A percentile compares a stretch with the other conserved stretches of the same genome.
These are phyloP conservation scores for Argyrosomus regius DNA, from an alignment of 2,797 vertebrate genomes.

Conservation along the genomic window DNA sequence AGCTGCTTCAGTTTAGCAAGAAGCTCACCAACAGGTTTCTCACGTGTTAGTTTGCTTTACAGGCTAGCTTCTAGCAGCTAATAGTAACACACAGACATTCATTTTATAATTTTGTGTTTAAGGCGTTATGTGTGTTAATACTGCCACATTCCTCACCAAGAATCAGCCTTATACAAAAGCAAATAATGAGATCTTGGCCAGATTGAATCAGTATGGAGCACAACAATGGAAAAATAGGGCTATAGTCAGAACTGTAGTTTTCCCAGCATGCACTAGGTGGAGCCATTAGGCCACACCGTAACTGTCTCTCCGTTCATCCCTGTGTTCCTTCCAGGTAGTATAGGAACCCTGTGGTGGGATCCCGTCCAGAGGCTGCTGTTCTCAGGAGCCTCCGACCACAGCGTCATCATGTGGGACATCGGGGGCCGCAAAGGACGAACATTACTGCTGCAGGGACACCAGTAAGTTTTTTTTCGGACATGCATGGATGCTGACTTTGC, in stretches of 20 bases:
- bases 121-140: background rate
- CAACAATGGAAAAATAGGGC: background rate
- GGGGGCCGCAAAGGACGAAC: conserved; percentile 96
- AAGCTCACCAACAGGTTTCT: background rate
- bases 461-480: conserved; percentile 83
- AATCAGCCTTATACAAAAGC: background rate
- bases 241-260: conserved; percentile 31
- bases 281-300: conserved; percentile 22
- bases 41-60: no score
- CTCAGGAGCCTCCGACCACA: conserved; percentile 96
- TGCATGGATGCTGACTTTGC: background rate
- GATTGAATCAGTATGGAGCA: background rate
- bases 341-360: conserved; percentile 95
- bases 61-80: background rate
- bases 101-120: background rate
- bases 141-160: background rate
- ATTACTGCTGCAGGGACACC: conserved; percentile 94
- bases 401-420: conserved; percentile 99
- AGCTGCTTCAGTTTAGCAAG: background rate
- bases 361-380: conserved; percentile 95
- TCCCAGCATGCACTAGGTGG: conserved; percentile 51
- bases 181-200: background rate
- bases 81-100: background rate
- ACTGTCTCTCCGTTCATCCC: background rate
- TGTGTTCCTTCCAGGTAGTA: conserved; percentile 85